Evolutionary conservation across 92 coral and sea anemone species (phyloP), one percentile per base, ranked within the genome.

Genomic region (Epizoanthus ramosus): DNA sequence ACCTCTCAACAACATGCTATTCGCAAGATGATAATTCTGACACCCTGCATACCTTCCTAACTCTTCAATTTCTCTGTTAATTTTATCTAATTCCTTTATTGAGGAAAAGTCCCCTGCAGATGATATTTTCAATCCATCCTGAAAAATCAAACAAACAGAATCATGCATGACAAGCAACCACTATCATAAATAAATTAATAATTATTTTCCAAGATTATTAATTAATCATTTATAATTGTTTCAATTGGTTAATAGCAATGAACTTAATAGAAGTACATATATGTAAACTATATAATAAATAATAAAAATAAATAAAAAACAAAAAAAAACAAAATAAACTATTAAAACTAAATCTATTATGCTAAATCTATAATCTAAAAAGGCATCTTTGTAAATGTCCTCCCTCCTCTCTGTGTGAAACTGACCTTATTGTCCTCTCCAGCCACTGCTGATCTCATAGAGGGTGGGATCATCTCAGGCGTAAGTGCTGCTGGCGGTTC

Each of bases 391-490:
- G n/a, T n/a, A n/a, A n/a, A n/a, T n/a, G n/a, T n/a, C n/a, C n/a
- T n/a, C n/a, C n/a, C 15, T 18, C 28, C 39, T 1, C 43, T 14
- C 18, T 68, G 52, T 6, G 21, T 15, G 25, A 72, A 4, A 7
- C 68, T 52, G 59, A 93, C 98, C 95, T 90, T 90, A 24, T 66
- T 81, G 14, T 79, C 91, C 37, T 95, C 98, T 22, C 85, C 75
- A 19, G 91, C n/a, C 22, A 81, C 68, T 13, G 88, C 75, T 16
- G 91, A 75, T 19, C 99, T 84, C 97, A 97, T 87, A 10, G 98
- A 90, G 28, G 99, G 99, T 16, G 99, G 99, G 12, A 97, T 88
- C 99, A 97, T 97, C 56, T 97, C 99, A 17, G 99, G 90, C 28
- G 95, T 89, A 59, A 97, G 90, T 2, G 91, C 75, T 65, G 89